phyloP scores from a whole-genome alignment of 2,797 vertebrate genomes.

The Decapterus maruadsi region DNA sequence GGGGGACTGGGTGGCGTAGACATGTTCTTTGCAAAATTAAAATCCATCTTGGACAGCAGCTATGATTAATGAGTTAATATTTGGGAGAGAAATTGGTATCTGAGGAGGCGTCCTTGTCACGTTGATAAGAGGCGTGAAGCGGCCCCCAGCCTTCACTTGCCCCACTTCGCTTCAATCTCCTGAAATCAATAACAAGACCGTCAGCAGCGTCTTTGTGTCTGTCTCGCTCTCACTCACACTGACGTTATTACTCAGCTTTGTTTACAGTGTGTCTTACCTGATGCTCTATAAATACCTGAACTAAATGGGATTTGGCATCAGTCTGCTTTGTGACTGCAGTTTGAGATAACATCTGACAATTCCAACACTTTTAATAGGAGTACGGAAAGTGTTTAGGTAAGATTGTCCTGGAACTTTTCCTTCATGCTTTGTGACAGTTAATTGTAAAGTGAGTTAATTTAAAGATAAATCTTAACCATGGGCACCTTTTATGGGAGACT shows the following conservation, averaged over 20 bases:
- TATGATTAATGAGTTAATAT: slow-evolving; percentile 91
- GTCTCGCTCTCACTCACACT: slow-evolving; percentile 29
- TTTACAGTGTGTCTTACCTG: slow-evolving; percentile 37
- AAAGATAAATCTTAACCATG: too few relatives aligned
- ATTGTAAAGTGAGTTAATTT: background rate
- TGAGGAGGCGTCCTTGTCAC: slow-evolving; percentile 78
- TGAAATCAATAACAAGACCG: slow-evolving; percentile 70
- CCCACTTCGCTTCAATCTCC: slow-evolving; percentile 61
- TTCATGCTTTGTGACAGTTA: background rate
- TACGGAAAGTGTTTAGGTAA: background rate
- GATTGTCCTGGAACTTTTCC: background rate
- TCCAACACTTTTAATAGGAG: background rate
- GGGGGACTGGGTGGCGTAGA: slow-evolving; percentile 18
- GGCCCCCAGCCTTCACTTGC: slow-evolving; percentile 35
- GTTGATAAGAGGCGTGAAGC: slow-evolving; percentile 78
- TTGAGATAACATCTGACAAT: background rate
- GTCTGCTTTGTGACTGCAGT: background rate
- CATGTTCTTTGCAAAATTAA: slow-evolving; percentile 81
- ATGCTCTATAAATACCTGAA: slow-evolving; percentile 41
- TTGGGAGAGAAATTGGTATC: slow-evolving; percentile 85
- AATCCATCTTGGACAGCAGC: slow-evolving; percentile 82
- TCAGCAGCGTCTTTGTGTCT: slow-evolving; percentile 41
- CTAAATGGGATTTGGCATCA: slow-evolving; percentile 18
- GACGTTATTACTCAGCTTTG: slow-evolving; percentile 42
- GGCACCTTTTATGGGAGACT: background rate